Percentiles rank a stretch among this genome's conserved stretches.
phyloP scores from a whole-genome alignment of 2,797 vertebrate species.

The Oreochromis mossambicus region DNA sequence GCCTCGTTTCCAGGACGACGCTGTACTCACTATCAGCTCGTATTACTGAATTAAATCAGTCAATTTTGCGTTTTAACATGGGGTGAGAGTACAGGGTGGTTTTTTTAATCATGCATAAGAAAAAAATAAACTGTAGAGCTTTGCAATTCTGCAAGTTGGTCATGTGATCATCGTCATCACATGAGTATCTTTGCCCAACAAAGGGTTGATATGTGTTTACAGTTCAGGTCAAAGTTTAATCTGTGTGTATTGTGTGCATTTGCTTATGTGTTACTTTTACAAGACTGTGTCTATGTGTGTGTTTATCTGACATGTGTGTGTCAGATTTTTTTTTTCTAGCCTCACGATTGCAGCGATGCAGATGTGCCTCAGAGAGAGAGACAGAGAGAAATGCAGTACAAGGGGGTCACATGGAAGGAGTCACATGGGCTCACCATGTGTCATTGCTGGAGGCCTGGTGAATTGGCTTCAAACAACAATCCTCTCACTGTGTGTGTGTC shows the following conservation, averaged over 20 bases:
- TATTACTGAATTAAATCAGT: background rate
- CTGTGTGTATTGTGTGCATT: background rate
- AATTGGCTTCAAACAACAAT: constrained; percentile 51
- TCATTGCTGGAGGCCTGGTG: constrained; percentile 59
- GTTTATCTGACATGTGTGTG: background rate
- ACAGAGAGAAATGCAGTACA: constrained; percentile 1
- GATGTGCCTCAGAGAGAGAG: constrained; percentile 20
- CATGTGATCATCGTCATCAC: constrained; percentile 21
- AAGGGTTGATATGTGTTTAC: background rate
- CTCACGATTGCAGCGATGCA: constrained; percentile 22
- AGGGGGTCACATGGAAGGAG: constrained; percentile 81
- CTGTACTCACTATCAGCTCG: constrained; percentile 6
- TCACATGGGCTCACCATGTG: constrained; percentile 85
- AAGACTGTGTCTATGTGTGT: background rate
- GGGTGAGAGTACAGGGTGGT: background rate
- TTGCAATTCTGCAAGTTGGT: background rate
- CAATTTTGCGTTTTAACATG: background rate
- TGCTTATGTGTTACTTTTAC: background rate
- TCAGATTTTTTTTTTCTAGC: constrained; percentile 9
- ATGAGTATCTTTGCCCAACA: background rate
- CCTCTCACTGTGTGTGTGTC: constrained; percentile 27
- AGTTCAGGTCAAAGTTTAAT: background rate
- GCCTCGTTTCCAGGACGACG: constrained; percentile 36
- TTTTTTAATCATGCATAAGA: background rate
- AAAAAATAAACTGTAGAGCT: background rate